These are phyloP conservation scores for Zosterops japonicus DNA, from an alignment of 2,113 vertebrate species.

Conservation along the genomic window DNA sequence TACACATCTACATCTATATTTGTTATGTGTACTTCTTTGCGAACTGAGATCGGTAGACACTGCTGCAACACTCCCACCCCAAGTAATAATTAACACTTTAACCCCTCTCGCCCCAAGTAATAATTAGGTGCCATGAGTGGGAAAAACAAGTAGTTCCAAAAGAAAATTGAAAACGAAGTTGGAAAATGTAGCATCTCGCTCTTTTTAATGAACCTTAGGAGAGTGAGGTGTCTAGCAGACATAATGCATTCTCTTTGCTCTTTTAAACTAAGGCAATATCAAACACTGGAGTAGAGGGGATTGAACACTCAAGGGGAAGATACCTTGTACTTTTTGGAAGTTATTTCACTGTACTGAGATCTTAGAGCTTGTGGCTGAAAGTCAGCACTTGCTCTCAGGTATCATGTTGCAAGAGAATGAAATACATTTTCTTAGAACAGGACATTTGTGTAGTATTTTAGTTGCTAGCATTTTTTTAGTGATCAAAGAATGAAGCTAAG, in stretches of 20 bases:
- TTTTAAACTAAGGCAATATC: background rate
- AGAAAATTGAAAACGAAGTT: background rate
- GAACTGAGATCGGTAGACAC: background rate
- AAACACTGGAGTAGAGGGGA: background rate
- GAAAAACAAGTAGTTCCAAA: background rate
- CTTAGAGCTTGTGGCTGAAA: background rate
- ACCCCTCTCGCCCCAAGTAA: background rate
- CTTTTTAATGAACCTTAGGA: background rate
- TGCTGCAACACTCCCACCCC: background rate
- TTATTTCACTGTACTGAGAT: background rate
- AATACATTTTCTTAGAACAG: background rate
- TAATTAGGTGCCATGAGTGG: background rate
- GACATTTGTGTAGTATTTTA: background rate
- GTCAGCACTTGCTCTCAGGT: background rate
- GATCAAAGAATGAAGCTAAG: background rate
- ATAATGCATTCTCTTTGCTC: conserved; percentile 5
- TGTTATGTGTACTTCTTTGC: background rate
- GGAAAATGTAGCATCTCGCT: background rate
- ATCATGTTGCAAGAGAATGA: background rate
- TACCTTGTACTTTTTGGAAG: background rate
- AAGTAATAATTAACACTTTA: background rate
- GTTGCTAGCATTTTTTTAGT: background rate
- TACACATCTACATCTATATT: background rate
- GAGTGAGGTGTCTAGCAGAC: background rate
- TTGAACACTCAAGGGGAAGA: background rate